phyloP scores from a whole-genome alignment of 2,888 invertebrate species.

The Petrophora chlorosata region DNA sequence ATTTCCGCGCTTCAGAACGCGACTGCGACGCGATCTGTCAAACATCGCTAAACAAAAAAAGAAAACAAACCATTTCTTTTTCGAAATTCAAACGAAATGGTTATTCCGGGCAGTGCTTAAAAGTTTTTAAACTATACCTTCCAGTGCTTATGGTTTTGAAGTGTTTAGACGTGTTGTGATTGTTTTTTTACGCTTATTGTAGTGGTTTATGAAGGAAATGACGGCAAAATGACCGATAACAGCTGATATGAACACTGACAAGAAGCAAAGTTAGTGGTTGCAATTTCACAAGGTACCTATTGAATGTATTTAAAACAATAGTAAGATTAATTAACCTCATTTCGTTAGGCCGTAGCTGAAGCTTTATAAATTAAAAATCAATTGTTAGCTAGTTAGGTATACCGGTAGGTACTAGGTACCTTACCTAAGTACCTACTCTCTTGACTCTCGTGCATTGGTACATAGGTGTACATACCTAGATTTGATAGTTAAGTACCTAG shows the following conservation, averaged over 20 bases:
- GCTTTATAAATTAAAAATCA: no score
- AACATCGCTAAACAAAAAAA: constrained; percentile 46
- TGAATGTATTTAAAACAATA: no score
- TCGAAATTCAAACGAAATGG: constrained; percentile 41
- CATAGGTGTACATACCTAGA: no score
- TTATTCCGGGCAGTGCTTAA: constrained; percentile 31
- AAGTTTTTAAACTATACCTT: constrained; percentile 9
- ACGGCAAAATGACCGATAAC: constrained; percentile 63
- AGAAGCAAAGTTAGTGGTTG: constrained; percentile 25
- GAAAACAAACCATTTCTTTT: constrained; percentile 38
- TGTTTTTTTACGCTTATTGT: constrained; percentile 40
- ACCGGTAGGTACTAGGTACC: no score
- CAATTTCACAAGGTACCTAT: neutral
- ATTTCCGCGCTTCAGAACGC: constrained; percentile 48
- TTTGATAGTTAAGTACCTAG: no score
- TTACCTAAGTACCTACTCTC: no score
- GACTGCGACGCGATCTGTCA: constrained; percentile 44
- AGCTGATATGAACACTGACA: constrained; percentile 45
- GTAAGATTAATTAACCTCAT: no score
- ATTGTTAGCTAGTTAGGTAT: no score
- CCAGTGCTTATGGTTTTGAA: no score
- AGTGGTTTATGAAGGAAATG: constrained; percentile 68
- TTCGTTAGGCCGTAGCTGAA: no score
- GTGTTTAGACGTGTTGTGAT: constrained; percentile 26
- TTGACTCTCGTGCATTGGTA: no score